These are phyloP conservation scores for Cathartes aura DNA, from an alignment of 2,113 vertebrate genomes.

Conservation along the genomic window DNA sequence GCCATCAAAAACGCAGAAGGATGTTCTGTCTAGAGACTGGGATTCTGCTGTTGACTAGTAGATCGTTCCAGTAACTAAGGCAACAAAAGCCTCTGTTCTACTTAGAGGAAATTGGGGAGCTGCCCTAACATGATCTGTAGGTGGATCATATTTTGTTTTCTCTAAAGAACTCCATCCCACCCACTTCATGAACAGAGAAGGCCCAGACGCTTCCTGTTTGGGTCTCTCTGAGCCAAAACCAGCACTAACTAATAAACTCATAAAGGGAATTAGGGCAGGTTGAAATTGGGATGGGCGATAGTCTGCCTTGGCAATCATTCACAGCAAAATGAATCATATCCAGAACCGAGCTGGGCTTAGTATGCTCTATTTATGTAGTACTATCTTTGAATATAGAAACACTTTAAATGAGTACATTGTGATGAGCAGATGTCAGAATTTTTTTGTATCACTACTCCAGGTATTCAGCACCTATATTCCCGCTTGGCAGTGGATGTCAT, in stretches of 20 bases:
- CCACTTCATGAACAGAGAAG: constrained; percentile 46
- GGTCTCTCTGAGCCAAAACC: constrained; percentile 23
- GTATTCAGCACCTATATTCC: not conserved
- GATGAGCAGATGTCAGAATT: not conserved
- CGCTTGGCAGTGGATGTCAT: not conserved
- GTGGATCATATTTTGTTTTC: constrained; percentile 56
- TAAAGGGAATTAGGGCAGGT: constrained; percentile 56
- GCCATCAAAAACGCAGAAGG: not conserved
- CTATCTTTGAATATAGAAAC: constrained; percentile 6
- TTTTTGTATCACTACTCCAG: not conserved
- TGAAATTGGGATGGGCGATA: constrained; percentile 18
- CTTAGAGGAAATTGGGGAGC: constrained; percentile 37
- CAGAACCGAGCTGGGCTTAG: not conserved
- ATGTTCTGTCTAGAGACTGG: not conserved
- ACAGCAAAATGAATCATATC: constrained; percentile 35
- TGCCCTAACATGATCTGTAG: constrained; percentile 41
- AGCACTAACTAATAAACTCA: constrained; percentile 58
- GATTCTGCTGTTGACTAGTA: constrained; percentile 42
- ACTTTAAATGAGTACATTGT: not conserved
- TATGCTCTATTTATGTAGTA: not conserved
- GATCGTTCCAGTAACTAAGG: constrained; percentile 38
- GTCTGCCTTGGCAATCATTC: constrained; percentile 40
- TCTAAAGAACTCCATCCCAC: constrained; percentile 47
- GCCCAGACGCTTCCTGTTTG: constrained; percentile 61
- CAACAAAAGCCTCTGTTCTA: constrained; percentile 35